Evolutionary conservation across 2,113 vertebrate genomes (phyloP).

Genomic region (Dromiciops gliroides): DNA sequence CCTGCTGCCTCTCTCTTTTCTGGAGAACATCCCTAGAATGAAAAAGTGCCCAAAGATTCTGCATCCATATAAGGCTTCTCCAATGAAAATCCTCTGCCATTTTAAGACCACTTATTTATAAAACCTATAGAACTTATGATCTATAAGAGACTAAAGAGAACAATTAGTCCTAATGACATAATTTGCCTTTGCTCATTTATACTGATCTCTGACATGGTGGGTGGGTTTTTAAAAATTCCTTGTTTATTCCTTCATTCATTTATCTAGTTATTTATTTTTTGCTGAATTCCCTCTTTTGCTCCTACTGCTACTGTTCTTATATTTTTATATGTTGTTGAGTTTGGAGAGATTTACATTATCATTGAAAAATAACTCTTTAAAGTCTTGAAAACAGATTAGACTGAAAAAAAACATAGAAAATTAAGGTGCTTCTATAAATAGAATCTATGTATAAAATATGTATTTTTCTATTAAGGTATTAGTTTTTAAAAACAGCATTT

Average conservation of each 20-base stretch:
- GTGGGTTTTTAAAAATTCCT: too few species aligned
- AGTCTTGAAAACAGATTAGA: neutral
- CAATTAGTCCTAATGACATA: neutral
- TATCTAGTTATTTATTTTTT: too few species aligned
- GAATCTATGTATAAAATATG: neutral
- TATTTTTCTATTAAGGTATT: neutral
- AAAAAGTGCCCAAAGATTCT: neutral
- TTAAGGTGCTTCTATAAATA: neutral
- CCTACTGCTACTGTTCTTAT: neutral
- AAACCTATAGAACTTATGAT: neutral
- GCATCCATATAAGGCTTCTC: neutral
- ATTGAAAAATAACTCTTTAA: neutral
- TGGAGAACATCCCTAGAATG: neutral
- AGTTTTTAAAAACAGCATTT: neutral
- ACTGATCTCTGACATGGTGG: neutral
- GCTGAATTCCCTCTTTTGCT: neutral
- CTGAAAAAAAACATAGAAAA: neutral
- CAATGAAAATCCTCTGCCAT: neutral
- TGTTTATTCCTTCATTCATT: too few species aligned
- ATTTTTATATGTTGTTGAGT: neutral
- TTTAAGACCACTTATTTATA: slow-evolving; percentile 2
- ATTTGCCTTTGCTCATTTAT: neutral
- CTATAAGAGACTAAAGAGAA: neutral
- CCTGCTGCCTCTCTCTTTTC: neutral
- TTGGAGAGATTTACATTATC: neutral